phyloP scores from a whole-genome alignment of 2,888 invertebrate species.

The Aleiodes testaceus region DNA sequence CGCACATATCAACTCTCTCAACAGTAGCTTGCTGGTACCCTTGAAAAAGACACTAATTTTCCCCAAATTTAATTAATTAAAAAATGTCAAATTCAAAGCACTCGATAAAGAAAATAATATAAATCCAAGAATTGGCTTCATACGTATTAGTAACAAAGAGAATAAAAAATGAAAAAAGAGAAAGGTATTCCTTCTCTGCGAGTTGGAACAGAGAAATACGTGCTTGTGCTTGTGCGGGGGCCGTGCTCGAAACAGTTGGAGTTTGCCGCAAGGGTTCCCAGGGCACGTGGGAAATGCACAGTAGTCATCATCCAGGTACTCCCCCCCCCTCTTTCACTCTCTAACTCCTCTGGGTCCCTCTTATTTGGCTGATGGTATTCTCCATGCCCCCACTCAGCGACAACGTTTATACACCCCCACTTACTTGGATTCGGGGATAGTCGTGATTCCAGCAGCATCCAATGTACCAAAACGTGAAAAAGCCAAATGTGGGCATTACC shows the following conservation, averaged over 20 bases:
- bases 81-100: neutral
- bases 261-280: conserved; percentile 73
- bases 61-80: no score
- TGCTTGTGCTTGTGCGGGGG: conserved; percentile 44
- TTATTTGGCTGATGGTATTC: neutral
- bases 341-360: conserved; percentile 65
- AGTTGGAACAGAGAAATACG: conserved; percentile 30
- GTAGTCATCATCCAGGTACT: conserved; percentile 73
- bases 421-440: neutral
- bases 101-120: neutral
- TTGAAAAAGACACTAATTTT: no score
- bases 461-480: conserved; percentile 6
- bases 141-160: conserved; percentile 22
- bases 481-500: conserved; percentile 11
- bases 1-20: no score
- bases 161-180: conserved; percentile 42
- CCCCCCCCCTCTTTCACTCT: conserved; percentile 54
- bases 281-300: conserved; percentile 79
- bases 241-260: conserved; percentile 50
- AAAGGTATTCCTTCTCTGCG: conserved; percentile 35
- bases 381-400: conserved; percentile 57
- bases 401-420: conserved; percentile 30
- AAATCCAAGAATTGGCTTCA: conserved; percentile 3
- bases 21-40: no score
- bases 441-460: conserved; percentile 24